These are phyloP conservation scores for Cheilosia variabilis DNA, from an alignment of 2,888 invertebrate species.

Conservation along the genomic window DNA sequence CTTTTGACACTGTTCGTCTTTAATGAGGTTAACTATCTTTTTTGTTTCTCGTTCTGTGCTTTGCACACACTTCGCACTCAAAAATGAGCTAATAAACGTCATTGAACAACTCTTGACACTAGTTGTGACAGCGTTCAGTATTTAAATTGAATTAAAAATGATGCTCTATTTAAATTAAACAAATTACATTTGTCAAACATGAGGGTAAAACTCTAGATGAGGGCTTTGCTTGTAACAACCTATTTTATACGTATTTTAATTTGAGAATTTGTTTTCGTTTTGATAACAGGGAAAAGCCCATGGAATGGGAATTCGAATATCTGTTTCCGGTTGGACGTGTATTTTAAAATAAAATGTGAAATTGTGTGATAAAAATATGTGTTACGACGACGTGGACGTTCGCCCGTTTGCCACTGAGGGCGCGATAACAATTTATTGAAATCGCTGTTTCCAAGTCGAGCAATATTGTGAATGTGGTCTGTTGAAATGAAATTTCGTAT, in stretches of 20 bases:
- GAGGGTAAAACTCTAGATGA: conserved; percentile 18
- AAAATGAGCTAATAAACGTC: conserved; percentile 52
- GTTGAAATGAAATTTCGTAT: too few species aligned
- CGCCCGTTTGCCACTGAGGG: conserved; percentile 22
- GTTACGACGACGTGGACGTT: conserved; percentile 45
- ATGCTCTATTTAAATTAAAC: conserved; percentile 57
- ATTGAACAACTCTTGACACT: conserved; percentile 47
- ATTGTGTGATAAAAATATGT: conserved; percentile 56
- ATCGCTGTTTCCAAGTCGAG: too few species aligned
- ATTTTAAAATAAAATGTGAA: conserved; percentile 33
- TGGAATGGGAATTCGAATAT: conserved; percentile 53
- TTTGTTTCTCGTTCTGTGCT: neutral
- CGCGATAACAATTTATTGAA: neutral
- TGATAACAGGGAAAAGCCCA: conserved; percentile 38
- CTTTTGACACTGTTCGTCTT: conserved; percentile 5
- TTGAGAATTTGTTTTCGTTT: conserved; percentile 31
- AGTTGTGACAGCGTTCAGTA: conserved; percentile 15
- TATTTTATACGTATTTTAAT: conserved; percentile 40
- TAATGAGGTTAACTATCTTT: conserved; percentile 36
- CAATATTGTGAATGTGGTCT: too few species aligned
- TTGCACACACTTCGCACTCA: conserved; percentile 28
- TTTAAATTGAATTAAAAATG: conserved; percentile 31
- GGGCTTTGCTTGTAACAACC: neutral
- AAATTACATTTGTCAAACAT: conserved; percentile 38
- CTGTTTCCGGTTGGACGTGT: conserved; percentile 62